Percentiles rank a stretch among this genome's conserved stretches.
Evolutionary conservation across 2,888 invertebrate genomes (phyloP).

Genomic region (Choreutis nemorana): DNA sequence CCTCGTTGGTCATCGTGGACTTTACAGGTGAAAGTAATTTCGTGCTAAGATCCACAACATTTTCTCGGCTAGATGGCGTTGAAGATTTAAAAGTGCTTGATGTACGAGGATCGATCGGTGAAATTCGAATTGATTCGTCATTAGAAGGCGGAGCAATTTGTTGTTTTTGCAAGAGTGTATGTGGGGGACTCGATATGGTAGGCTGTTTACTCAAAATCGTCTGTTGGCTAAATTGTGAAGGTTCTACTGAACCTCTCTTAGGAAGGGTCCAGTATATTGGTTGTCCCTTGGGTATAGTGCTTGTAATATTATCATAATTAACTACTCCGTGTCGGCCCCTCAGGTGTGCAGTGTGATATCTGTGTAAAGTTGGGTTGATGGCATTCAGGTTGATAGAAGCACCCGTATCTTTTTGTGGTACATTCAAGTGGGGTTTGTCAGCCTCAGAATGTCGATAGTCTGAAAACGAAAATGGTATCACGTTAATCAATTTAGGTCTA

Average conservation of each 20-base stretch:
- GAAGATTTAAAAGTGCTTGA: conserved; percentile 71
- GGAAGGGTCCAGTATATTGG: conserved; percentile 70
- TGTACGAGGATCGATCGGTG: conserved; percentile 73
- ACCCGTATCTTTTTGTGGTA: conserved; percentile 29
- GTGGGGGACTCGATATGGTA: conserved; percentile 18
- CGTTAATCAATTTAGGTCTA: conserved; percentile 8
- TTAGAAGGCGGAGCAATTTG: conserved; percentile 1
- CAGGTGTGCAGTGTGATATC: conserved; percentile 38
- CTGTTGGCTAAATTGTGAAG: conserved; percentile 18
- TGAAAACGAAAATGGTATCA: conserved; percentile 27
- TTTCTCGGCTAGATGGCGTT: conserved; percentile 68
- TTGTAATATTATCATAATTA: conserved; percentile 31
- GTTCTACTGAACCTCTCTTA: conserved; percentile 30
- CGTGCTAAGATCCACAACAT: conserved; percentile 52
- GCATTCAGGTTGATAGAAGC: conserved; percentile 31
- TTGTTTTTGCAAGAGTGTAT: neutral
- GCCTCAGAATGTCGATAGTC: conserved; percentile 74
- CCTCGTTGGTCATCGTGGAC: conserved; percentile 80
- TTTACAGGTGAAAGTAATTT: conserved; percentile 71
- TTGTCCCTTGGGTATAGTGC: conserved; percentile 28
- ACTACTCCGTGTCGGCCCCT: conserved; percentile 39
- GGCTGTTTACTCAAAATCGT: conserved; percentile 22
- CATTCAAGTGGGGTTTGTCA: conserved; percentile 50
- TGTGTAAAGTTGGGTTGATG: conserved; percentile 33
- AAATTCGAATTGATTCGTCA: conserved; percentile 65